These are phyloP conservation scores for Heteractis magnifica DNA, from an alignment of 92 coral and sea anemone species.

Conservation along the genomic window DNA sequence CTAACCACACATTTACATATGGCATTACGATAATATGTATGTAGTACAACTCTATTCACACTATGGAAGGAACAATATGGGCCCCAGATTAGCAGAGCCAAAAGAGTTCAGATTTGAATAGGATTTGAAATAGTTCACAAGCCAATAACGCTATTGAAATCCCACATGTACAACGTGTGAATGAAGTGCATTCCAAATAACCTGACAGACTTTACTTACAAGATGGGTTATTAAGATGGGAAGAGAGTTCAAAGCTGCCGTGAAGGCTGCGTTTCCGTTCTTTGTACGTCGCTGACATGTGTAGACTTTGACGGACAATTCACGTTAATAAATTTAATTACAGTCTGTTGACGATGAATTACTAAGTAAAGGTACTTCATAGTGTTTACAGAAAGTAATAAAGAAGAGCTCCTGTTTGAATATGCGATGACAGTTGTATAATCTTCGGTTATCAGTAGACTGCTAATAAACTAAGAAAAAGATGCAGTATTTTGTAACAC, in stretches of 20 bases:
- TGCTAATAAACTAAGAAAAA: neutral
- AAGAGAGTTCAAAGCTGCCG: slow-evolving; percentile 11
- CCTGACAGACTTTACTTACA: slow-evolving; percentile 13
- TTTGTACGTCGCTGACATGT: slow-evolving; percentile 20
- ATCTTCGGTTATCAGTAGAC: neutral
- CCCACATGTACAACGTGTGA: slow-evolving; percentile 31
- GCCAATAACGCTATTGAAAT: neutral
- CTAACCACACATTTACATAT: neutral
- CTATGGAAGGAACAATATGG: neutral
- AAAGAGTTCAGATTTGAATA: neutral
- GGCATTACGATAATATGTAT: neutral
- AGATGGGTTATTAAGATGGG: slow-evolving; percentile 8
- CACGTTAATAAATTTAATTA: slow-evolving; percentile 29
- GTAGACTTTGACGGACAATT: slow-evolving; percentile 28
- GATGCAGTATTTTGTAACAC: neutral
- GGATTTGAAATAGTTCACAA: neutral
- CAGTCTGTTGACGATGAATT: slow-evolving; percentile 5
- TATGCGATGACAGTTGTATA: slow-evolving; percentile 12
- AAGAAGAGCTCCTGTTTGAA: slow-evolving; percentile 8
- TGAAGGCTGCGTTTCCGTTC: neutral
- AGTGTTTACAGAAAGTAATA: slow-evolving; percentile 15
- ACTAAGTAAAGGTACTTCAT: slow-evolving; percentile 21
- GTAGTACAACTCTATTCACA: neutral
- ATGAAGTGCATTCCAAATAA: slow-evolving; percentile 18
- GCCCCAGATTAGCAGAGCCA: neutral